Evolutionary conservation across 1,140 invertebrate genomes (phyloP), one percentile per base, ranked within the genome.

Genomic region (Zaprionus tsacasi): DNA sequence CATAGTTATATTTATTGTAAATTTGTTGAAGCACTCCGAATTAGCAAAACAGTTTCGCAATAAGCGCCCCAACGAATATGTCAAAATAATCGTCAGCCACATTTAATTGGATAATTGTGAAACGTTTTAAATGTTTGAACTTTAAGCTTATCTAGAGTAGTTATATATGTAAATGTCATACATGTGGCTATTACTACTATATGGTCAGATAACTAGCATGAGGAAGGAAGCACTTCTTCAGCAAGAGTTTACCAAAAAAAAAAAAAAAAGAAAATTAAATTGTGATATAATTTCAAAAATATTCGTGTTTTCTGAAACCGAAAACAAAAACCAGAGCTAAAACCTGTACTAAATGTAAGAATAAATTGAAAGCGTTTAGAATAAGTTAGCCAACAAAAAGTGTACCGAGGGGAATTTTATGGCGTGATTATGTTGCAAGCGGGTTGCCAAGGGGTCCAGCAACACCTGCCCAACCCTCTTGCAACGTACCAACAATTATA

Each of bases 251-350:
- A 67, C 61, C 30, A 82, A 76, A 68, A 66, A 66, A 73, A 21
- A 21, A 21, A 21, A 82, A 76, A 68, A 66, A 66, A 73, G 65
- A 66, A 66, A 73, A 43, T 35, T 74, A 77, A 83, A 85, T 76
- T 88, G 85, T 88, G 85, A 88, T 88, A 88, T 88, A 76, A 88
- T 88, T 88, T 88, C 69, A 89, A 88, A 88, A 88, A 88, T 88
- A 75, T 90, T 63, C 50, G 71, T 68, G 21, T 87, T 89, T 85
- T 81, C 78, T 79, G 69, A 68, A 55, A 74, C 40, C 21, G 48
- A 74, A 74, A 40, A 35, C 43, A 40, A 63, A 68, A 60, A 74
- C 15, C 33, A 57, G 69, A 74, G 33, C 58, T 61, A 40, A 40
- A 74, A 54, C 65, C 60, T 30, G 21, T 69, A 61, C 55, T 35